Evolutionary conservation across 2,797 vertebrate species (phyloP).

Genomic region (Labeo calbasu): DNA sequence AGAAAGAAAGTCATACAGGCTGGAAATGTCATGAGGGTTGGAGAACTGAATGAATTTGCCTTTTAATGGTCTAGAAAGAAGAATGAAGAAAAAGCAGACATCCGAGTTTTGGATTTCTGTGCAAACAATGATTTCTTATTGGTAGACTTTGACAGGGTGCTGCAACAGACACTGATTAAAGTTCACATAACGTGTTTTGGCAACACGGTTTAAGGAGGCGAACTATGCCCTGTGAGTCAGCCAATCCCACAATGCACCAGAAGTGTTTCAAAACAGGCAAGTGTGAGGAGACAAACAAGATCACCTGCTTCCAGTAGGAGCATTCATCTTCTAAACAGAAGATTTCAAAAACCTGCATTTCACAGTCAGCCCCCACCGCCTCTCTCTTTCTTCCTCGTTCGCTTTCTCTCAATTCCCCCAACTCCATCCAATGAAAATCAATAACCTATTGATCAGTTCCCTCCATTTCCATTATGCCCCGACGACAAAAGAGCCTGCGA

Average conservation of each 20-base stretch:
- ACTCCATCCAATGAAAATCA: slow-evolving; percentile 81
- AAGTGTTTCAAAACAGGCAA: slow-evolving; percentile 24
- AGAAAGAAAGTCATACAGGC: not conserved
- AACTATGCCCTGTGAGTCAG: slow-evolving; percentile 15
- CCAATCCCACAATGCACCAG: slow-evolving; percentile 38
- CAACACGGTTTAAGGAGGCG: not conserved
- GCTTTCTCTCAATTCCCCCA: slow-evolving; percentile 84
- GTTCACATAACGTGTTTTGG: slow-evolving; percentile 30
- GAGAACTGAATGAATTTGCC: not conserved
- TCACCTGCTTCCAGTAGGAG: slow-evolving; percentile 74
- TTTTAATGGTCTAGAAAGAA: not conserved
- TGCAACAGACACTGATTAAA: not conserved
- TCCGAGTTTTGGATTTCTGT: not conserved
- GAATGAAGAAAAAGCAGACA: not conserved
- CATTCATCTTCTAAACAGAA: slow-evolving; percentile 82
- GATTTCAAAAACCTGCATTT: slow-evolving; percentile 80
- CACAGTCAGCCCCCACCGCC: slow-evolving; percentile 68
- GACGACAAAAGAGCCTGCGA: slow-evolving; percentile 81
- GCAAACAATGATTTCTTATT: not conserved
- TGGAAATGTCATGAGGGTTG: not conserved
- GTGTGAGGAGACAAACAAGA: slow-evolving; percentile 39
- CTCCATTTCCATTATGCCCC: slow-evolving; percentile 84
- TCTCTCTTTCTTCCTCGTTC: slow-evolving; percentile 73
- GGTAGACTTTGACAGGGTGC: slow-evolving; percentile 3
- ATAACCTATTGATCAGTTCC: slow-evolving; percentile 85